phyloP scores from a whole-genome alignment of 2,113 vertebrate species.

The Corydoras maculifer region DNA sequence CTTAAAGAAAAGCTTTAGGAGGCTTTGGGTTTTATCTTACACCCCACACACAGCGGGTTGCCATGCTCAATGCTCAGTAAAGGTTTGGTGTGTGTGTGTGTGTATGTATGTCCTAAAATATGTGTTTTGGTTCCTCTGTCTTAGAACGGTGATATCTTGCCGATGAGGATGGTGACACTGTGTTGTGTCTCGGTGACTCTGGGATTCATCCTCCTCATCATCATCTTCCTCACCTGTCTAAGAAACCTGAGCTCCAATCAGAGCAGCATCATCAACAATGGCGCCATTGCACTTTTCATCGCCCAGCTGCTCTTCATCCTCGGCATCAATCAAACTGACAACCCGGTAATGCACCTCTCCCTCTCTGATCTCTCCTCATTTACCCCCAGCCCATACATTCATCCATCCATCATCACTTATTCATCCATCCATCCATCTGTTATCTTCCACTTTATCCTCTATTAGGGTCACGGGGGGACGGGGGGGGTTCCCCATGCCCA shows the following conservation, averaged over 20 bases:
- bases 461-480: no score
- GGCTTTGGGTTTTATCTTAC: no score
- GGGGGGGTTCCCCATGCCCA: no score
- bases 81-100: constrained; percentile 4
- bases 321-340: constrained; percentile 89
- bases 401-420: no score
- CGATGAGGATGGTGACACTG: constrained; percentile 79
- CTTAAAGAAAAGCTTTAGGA: no score
- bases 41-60: no score
- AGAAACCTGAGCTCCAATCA: constrained; percentile 77
- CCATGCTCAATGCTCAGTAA: no score
- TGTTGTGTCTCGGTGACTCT: constrained; percentile 77
- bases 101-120: constrained; percentile 1
- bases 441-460: no score
- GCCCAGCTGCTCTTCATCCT: constrained; percentile 86
- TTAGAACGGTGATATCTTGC: constrained; percentile 89
- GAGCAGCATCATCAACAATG: constrained; percentile 80
- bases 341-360: constrained; percentile 60
- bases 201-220: constrained; percentile 77
- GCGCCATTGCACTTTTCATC: constrained; percentile 72
- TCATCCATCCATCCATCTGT: no score
- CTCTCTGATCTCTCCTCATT: neutral
- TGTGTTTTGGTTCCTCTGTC: neutral
- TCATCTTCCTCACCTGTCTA: constrained; percentile 73
- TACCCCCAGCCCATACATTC: no score